Evolutionary conservation across 1,140 invertebrate genomes (phyloP).

Genomic region (Calosoma granatense): DNA sequence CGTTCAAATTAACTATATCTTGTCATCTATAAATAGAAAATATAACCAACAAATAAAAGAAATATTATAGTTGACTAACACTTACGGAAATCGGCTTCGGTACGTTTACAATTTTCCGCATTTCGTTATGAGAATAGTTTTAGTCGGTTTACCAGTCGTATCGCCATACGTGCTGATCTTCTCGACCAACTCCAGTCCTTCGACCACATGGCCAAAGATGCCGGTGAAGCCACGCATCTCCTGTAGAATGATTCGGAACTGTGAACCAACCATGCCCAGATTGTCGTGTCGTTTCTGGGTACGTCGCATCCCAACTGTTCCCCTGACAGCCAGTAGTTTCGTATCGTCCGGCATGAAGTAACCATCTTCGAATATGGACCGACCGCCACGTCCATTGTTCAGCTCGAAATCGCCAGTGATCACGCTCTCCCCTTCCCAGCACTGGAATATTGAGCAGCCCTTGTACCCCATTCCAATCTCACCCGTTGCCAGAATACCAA

Average conservation of each 20-base stretch:
- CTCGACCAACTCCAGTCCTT: constrained; percentile 70
- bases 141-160: constrained; percentile 63
- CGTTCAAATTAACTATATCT: too few relatives aligned
- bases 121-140: constrained; percentile 60
- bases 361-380: constrained; percentile 63
- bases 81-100: too few relatives aligned
- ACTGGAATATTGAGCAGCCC: constrained; percentile 69
- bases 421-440: constrained; percentile 71
- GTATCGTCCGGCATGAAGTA: constrained; percentile 77
- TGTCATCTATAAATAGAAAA: too few relatives aligned
- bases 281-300: constrained; percentile 73
- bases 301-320: constrained; percentile 71
- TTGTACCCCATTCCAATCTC: constrained; percentile 70
- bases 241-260: constrained; percentile 70
- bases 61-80: too few relatives aligned
- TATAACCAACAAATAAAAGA: too few relatives aligned
- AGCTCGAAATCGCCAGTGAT: constrained; percentile 72
- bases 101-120: constrained; percentile 60
- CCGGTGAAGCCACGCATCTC: constrained; percentile 74
- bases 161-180: constrained; percentile 68
- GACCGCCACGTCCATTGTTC: constrained; percentile 70
- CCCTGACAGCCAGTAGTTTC: constrained; percentile 60
- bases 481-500: constrained; percentile 66
- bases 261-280: constrained; percentile 70
- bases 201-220: constrained; percentile 72